Conservation (phyloP, 2,797 vertebrate genomes). For the Threskiornis aethiopicus region DNA sequence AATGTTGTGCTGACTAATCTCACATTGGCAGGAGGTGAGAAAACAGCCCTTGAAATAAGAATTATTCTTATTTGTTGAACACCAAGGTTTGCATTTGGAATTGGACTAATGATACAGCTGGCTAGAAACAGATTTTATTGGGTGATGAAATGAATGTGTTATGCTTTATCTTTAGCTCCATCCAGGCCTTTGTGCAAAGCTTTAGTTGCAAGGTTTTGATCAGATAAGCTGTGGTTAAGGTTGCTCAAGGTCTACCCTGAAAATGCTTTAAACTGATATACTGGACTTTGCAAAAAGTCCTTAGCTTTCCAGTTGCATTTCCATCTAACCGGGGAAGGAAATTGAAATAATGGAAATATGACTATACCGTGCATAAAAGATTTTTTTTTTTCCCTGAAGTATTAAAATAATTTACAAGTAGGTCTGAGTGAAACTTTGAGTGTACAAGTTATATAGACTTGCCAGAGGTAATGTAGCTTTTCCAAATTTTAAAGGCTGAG, state of each 20-base stretch:
- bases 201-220: not conserved
- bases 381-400: accelerated
- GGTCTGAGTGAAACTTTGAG: not conserved
- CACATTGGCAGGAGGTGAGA: not conserved
- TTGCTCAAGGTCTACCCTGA: not conserved
- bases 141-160: not conserved
- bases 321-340: not conserved
- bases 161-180: not conserved
- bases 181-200: not conserved
- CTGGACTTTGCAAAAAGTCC: not conserved
- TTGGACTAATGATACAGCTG: not conserved
- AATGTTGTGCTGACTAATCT: not conserved
- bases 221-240: not conserved
- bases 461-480: not conserved
- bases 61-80: not conserved
- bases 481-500: not conserved
- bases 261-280: not conserved
- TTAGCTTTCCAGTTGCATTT: not conserved
- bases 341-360: not conserved
- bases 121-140: not conserved
- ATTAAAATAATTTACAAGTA: not conserved
- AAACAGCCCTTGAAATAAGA: not conserved
- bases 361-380: not conserved
- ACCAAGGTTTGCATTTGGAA: not conserved
- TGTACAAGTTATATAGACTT: not conserved